These are phyloP conservation scores for Orius insidiosus DNA, from an alignment of 1,140 invertebrate species.

Conservation along the genomic window DNA sequence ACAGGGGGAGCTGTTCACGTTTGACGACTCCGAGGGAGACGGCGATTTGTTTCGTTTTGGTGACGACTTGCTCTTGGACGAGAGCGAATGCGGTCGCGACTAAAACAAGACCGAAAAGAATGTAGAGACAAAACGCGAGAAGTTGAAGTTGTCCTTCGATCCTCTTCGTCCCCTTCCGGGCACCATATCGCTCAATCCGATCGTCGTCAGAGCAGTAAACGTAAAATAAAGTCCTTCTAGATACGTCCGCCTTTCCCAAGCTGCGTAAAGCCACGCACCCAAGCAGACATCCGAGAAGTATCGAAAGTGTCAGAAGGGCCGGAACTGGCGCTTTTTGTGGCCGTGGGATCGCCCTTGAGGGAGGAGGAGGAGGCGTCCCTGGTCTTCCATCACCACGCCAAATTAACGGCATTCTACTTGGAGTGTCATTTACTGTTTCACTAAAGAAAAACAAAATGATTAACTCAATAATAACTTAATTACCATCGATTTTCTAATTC, in stretches of 20 bases:
- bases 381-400: slow-evolving; percentile 24
- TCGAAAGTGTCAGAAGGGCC: slow-evolving; percentile 46
- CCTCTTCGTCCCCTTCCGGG: slow-evolving; percentile 34
- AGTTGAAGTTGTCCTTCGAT: slow-evolving; percentile 34
- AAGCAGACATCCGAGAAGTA: slow-evolving; percentile 50
- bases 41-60: slow-evolving; percentile 50
- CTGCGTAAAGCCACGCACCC: slow-evolving; percentile 50
- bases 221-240: slow-evolving; percentile 74
- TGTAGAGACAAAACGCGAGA: slow-evolving; percentile 67
- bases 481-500: background rate
- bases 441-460: slow-evolving; percentile 29
- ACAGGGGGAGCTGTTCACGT: slow-evolving; percentile 11
- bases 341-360: slow-evolving; percentile 22
- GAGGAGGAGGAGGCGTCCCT: slow-evolving; percentile 12
- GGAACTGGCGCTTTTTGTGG: slow-evolving; percentile 33
- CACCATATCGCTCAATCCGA: slow-evolving; percentile 68
- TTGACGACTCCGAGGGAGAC: slow-evolving; percentile 34
- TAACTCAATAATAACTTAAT: slow-evolving; percentile 27
- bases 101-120: slow-evolving; percentile 71
- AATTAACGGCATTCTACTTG: slow-evolving; percentile 51
- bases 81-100: slow-evolving; percentile 87
- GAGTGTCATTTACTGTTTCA: slow-evolving; percentile 44
- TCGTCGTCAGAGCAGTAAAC: slow-evolving; percentile 72
- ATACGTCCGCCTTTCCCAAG: slow-evolving; percentile 59
- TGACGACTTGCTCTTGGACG: slow-evolving; percentile 73